Percentiles rank a stretch among this genome's conserved stretches.
Conservation (phyloP, 1,140 invertebrate species). For the Brachionus paranguensis region DNA sequence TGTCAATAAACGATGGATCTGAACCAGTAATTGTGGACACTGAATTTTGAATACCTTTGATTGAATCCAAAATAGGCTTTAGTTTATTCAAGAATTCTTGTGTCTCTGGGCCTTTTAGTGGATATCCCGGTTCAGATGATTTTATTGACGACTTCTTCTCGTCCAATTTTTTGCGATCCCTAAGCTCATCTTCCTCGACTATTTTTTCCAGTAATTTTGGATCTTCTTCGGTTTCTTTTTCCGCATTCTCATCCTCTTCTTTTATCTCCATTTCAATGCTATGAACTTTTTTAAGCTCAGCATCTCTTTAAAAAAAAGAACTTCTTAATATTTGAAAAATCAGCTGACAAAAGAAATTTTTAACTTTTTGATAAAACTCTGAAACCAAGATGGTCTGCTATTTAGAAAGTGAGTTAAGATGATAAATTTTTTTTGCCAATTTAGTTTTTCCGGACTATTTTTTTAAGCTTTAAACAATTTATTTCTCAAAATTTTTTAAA, state of each 20-base stretch:
- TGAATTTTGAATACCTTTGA: neutral
- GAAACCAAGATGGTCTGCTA: too few relatives aligned
- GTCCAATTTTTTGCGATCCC: neutral
- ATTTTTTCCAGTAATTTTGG: neutral
- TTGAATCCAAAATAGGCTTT: neutral
- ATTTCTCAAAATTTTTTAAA: too few relatives aligned
- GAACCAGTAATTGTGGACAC: neutral
- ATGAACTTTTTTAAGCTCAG: neutral
- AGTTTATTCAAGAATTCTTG: slow-evolving; percentile 43
- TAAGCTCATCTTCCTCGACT: neutral
- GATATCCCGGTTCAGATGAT: slow-evolving; percentile 42
- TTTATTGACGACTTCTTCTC: neutral
- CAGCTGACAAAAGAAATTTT: too few relatives aligned
- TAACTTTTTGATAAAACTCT: neutral
- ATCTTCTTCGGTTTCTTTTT: slow-evolving; percentile 41
- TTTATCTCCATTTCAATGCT: neutral
- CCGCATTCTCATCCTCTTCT: neutral
- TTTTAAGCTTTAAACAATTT: too few relatives aligned
- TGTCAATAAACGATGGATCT: neutral
- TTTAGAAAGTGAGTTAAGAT: too few relatives aligned
- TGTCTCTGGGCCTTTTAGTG: slow-evolving; percentile 45
- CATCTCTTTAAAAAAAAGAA: slow-evolving; percentile 11
- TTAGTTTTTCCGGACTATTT: too few relatives aligned
- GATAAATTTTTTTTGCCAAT: too few relatives aligned
- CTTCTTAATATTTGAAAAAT: neutral